Evolutionary conservation across 2,888 invertebrate species (phyloP).

Genomic region (Aleiodes alternator): DNA sequence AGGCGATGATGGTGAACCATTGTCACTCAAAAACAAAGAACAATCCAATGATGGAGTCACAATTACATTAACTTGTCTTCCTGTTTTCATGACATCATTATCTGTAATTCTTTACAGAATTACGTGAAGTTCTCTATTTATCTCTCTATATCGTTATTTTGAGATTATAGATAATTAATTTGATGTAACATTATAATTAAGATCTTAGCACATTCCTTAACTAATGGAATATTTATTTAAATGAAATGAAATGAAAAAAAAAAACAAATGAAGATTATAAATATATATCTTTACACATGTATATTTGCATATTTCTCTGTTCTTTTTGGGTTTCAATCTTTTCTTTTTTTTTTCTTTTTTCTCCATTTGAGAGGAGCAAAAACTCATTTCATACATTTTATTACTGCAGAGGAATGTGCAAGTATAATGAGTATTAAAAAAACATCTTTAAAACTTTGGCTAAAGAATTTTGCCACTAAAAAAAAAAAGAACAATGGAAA

Average conservation of each 20-base stretch:
- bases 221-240: constrained; percentile 24
- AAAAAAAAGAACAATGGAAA: background rate
- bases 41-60: constrained; percentile 49
- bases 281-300: too few species aligned
- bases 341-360: background rate
- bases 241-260: constrained; percentile 37
- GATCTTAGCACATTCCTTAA: constrained; percentile 15
- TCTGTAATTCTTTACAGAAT: constrained; percentile 55
- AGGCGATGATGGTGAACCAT: constrained; percentile 69
- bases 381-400: constrained; percentile 7
- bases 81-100: constrained; percentile 49
- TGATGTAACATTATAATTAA: constrained; percentile 30
- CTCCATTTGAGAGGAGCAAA: constrained; percentile 47
- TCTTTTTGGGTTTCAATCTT: background rate
- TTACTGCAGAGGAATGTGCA: constrained; percentile 19
- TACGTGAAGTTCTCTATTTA: constrained; percentile 61
- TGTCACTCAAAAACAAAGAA: constrained; percentile 67
- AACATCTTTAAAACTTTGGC: constrained; percentile 48
- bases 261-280: constrained; percentile 38
- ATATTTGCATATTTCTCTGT: constrained; percentile 48
- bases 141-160: background rate
- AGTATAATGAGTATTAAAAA: constrained; percentile 53
- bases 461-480: background rate
- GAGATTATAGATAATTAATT: constrained; percentile 14
- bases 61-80: constrained; percentile 44